Evolutionary conservation across 2,113 vertebrate genomes (phyloP), one percentile per base, ranked within the genome.

Genomic region (Sturnira hondurensis): DNA sequence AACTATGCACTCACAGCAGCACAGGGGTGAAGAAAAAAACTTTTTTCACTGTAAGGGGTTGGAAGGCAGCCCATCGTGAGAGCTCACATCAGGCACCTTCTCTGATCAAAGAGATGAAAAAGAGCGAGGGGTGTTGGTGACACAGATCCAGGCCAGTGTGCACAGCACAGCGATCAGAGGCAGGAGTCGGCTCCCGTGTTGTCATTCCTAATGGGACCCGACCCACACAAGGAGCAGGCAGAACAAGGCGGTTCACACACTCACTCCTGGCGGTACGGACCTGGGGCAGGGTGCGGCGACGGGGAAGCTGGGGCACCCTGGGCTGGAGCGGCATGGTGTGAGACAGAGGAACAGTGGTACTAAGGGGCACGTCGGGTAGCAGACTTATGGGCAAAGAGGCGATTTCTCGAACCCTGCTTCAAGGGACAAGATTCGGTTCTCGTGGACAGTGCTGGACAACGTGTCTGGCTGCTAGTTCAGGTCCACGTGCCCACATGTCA

Each of bases 81-180:
- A 80, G 22, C 54, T 63, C 78, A 76, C 0, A 4, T 61, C 81
- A 86, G 93, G n/a, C 54, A 52, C 41, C 38, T 43, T 83, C 91
- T 91, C 91, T 81, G 77, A 96, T 95, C 77, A 70, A 95, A 94
- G 50, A 16, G 63, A 89, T 45, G 43, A 76, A 63, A 94, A 73
- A 61, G 68, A 80, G 36, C 0, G 0, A 86, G 52, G 52, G 71
- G 63, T 31, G 71, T n/a, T 31, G 0, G 56, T 5, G 65, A 67
- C 84, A 70, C 0, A 31, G 63, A 85, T 76, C 54, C 52, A 63
- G 85, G 82, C 33, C 52, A 52, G 15, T 7, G 50, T 58, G 70
- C 22, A 1, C 0, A 8, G 65, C 3, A 2, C 28, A 9, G 14
- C 94, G 91, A 92, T 88, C 41, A 90, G 76, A 90, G 85, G 70